Conservation (phyloP, 2,888 invertebrate genomes). For the Andricus quercusramuli region DNA sequence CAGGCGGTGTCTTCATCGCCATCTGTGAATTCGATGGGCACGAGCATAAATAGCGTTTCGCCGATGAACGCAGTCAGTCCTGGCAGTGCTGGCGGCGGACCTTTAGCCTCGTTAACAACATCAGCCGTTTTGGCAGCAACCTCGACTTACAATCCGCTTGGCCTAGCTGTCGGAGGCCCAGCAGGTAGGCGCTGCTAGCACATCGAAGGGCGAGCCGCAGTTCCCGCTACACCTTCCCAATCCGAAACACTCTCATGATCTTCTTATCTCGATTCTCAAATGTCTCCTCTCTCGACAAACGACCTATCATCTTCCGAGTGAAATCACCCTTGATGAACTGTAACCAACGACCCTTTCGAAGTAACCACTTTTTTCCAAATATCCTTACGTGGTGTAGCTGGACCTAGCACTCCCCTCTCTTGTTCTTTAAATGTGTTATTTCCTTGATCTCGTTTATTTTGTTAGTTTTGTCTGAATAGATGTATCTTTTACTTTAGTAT, state of each 20-base stretch:
- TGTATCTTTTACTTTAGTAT: slow-evolving; percentile 40
- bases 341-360: slow-evolving; percentile 21
- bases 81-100: slow-evolving; percentile 75
- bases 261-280: slow-evolving; percentile 49
- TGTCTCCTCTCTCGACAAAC: slow-evolving; percentile 41
- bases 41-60: slow-evolving; percentile 65
- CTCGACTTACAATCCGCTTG: slow-evolving; percentile 92
- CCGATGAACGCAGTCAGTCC: slow-evolving; percentile 82
- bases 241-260: slow-evolving; percentile 46
- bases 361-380: slow-evolving; percentile 47
- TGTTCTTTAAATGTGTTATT: slow-evolving; percentile 53
- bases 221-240: slow-evolving; percentile 76
- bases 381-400: slow-evolving; percentile 76
- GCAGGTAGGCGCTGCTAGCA: slow-evolving; percentile 84
- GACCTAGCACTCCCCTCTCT: slow-evolving; percentile 74
- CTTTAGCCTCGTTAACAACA: slow-evolving; percentile 75
- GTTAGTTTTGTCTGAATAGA: slow-evolving; percentile 59
- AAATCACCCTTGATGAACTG: neutral
- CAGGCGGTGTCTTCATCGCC: slow-evolving; percentile 74
- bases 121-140: slow-evolving; percentile 77
- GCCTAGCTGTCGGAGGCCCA: slow-evolving; percentile 89
- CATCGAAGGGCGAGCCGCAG: slow-evolving; percentile 74
- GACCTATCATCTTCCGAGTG: slow-evolving; percentile 43
- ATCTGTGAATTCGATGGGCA: slow-evolving; percentile 60
- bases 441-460: slow-evolving; percentile 58